Conservation (phyloP, 2,888 invertebrate genomes). For the Xestoiulus laeticollis region DNA sequence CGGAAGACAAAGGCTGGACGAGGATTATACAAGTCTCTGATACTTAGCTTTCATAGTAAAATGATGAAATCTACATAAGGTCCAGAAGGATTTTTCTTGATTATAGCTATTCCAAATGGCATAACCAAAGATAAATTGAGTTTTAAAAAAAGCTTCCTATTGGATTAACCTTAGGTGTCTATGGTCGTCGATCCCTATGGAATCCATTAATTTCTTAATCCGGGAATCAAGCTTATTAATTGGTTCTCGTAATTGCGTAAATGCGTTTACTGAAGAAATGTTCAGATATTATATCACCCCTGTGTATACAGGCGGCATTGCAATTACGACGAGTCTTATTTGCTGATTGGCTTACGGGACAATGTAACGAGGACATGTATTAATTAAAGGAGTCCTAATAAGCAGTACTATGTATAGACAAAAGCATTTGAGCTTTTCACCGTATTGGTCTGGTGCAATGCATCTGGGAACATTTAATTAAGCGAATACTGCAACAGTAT, state of each 20-base stretch:
- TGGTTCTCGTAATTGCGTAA: neutral
- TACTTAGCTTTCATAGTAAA: too few species aligned
- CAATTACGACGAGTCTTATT: neutral
- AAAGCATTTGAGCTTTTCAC: neutral
- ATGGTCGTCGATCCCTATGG: neutral
- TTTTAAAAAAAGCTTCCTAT: neutral
- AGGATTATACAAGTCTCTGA: too few species aligned
- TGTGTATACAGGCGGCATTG: neutral
- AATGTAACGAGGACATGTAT: conserved; percentile 11
- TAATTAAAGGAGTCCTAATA: neutral
- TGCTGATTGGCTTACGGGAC: neutral
- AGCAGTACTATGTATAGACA: neutral
- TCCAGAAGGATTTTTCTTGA: too few species aligned
- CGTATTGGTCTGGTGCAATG: neutral
- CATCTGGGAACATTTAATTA: neutral
- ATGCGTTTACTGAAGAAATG: conserved; percentile 3
- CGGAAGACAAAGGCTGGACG: too few species aligned
- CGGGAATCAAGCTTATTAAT: neutral
- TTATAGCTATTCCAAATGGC: neutral
- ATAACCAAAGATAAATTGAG: neutral
- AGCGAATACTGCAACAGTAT: conserved; percentile 5
- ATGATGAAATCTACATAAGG: too few species aligned
- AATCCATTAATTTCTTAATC: neutral
- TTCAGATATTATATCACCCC: neutral
- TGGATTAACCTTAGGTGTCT: neutral